Conservation (phyloP, 2,888 invertebrate genomes). For the Hylaea fasciaria region DNA sequence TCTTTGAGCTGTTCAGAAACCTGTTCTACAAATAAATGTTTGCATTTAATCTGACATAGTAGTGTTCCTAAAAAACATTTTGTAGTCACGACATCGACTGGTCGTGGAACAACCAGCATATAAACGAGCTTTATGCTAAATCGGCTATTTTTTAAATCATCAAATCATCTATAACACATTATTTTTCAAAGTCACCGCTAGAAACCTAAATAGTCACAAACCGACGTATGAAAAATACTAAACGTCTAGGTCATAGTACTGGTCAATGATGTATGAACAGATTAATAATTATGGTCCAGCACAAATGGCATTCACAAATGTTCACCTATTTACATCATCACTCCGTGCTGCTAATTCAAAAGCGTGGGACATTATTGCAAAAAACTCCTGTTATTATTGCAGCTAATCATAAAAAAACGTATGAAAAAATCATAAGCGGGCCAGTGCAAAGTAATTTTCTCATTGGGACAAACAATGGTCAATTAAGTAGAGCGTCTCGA, state of each 20-base stretch:
- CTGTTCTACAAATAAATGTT: slow-evolving; percentile 41
- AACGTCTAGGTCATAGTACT: background rate
- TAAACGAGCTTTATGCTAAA: slow-evolving; percentile 32
- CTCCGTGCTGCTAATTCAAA: slow-evolving; percentile 48
- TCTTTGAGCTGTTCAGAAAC: slow-evolving; percentile 34
- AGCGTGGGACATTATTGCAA: slow-evolving; percentile 78
- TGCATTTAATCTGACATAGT: slow-evolving; percentile 32
- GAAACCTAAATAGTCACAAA: slow-evolving; percentile 6
- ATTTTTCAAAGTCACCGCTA: slow-evolving; percentile 21
- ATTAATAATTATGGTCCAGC: background rate
- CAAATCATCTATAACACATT: slow-evolving; percentile 23
- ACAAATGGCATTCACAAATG: slow-evolving; percentile 25
- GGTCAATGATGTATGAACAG: background rate
- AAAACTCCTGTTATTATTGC: slow-evolving; percentile 69
- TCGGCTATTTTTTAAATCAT: slow-evolving; percentile 26
- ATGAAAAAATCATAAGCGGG: slow-evolving; percentile 65
- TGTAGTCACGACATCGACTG: slow-evolving; percentile 28
- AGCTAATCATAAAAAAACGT: slow-evolving; percentile 47
- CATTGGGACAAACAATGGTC: slow-evolving; percentile 82
- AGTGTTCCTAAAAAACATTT: slow-evolving; percentile 31
- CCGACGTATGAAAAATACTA: background rate
- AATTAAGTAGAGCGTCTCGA: slow-evolving; percentile 71
- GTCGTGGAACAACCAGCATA: slow-evolving; percentile 30
- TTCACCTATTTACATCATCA: slow-evolving; percentile 57
- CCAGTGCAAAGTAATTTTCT: slow-evolving; percentile 70